phyloP scores from a whole-genome alignment of 2,113 vertebrate genomes.

The Trachemys scripta region DNA sequence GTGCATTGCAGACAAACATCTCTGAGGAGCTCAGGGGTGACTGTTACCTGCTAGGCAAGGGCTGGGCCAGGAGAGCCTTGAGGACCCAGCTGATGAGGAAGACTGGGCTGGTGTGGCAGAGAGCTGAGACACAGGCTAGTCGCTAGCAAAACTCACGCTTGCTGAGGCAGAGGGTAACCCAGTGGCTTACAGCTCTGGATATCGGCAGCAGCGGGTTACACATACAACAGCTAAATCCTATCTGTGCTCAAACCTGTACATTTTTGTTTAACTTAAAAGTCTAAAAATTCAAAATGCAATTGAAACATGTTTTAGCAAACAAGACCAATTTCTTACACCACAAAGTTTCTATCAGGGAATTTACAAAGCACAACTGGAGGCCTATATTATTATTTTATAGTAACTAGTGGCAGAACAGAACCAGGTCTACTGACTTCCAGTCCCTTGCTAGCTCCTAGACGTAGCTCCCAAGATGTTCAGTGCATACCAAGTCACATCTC shows the following conservation, averaged over 20 bases:
- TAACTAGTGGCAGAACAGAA: background rate
- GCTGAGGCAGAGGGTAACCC: background rate
- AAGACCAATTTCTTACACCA: background rate
- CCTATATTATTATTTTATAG: background rate
- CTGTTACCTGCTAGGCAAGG: background rate
- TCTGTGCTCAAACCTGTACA: background rate
- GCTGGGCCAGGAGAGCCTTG: background rate
- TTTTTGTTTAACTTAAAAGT: background rate
- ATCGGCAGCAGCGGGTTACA: background rate
- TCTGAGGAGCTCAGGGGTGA: no score
- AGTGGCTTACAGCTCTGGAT: background rate
- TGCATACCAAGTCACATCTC: background rate
- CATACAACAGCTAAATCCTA: background rate
- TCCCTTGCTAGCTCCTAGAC: background rate
- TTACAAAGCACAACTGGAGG: background rate
- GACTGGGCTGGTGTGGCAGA: background rate
- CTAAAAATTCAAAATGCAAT: background rate
- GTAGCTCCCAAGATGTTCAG: background rate
- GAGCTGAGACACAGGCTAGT: background rate
- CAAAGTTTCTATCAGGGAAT: background rate
- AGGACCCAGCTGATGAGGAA: background rate
- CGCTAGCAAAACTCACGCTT: background rate
- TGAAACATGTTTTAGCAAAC: background rate
- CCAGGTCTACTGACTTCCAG: background rate
- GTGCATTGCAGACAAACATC: no score